Percentiles rank a stretch among this genome's conserved stretches.
Evolutionary conservation across 2,113 vertebrate genomes (phyloP).

Genomic region (Tichodroma muraria): DNA sequence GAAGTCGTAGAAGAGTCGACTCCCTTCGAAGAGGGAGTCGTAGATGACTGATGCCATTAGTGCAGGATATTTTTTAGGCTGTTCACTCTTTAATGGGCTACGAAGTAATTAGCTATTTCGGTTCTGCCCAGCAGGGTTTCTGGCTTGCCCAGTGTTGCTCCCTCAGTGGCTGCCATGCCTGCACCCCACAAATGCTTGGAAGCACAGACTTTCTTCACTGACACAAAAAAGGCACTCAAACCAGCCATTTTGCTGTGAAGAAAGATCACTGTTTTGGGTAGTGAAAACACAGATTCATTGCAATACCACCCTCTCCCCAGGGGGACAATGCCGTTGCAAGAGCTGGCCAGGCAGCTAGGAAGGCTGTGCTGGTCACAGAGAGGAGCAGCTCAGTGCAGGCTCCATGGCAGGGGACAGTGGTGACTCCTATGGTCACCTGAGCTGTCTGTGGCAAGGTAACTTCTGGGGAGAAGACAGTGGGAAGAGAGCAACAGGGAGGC

Average conservation of each 20-base stretch:
- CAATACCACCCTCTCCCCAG: not conserved
- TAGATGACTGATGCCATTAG: not conserved
- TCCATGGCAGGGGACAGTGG: not conserved
- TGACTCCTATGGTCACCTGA: fast-evolving
- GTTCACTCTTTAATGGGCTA: not conserved
- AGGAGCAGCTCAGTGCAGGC: not conserved
- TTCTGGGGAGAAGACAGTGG: not conserved
- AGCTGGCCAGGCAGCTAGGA: fast-evolving
- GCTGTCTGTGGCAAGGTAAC: not conserved
- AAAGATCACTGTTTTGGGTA: not conserved
- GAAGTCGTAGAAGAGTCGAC: fast-evolving
- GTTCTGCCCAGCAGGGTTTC: not conserved
- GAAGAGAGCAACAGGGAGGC: not conserved
- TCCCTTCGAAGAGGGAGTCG: too few relatives aligned
- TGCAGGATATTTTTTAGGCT: not conserved
- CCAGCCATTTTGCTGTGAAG: not conserved
- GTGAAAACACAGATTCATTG: not conserved
- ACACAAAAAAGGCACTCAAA: not conserved
- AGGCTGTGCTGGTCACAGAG: fast-evolving
- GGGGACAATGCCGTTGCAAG: not conserved
- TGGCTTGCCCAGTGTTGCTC: not conserved
- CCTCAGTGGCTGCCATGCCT: not conserved
- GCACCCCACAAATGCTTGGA: fast-evolving
- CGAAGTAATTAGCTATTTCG: not conserved
- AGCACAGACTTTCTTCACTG: not conserved